Percentiles rank a stretch among this genome's conserved stretches.
phyloP scores from a whole-genome alignment of 2,888 invertebrate species.

The Diogma glabrata region DNA sequence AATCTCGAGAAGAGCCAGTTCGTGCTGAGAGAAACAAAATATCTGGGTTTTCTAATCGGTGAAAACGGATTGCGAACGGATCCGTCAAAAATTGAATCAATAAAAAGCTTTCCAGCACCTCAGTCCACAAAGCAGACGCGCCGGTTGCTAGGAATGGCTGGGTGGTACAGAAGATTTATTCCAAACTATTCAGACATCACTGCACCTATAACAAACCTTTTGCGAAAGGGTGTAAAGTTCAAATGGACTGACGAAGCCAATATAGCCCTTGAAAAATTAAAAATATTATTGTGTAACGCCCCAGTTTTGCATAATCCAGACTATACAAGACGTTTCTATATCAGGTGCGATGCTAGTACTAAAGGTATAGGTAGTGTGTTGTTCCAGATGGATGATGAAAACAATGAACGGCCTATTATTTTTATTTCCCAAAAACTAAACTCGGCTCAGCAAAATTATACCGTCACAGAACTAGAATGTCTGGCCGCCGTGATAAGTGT shows the following conservation, averaged over 20 bases:
- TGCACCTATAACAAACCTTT: conserved; percentile 5
- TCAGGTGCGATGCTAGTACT: conserved; percentile 16
- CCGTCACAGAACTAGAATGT: conserved; percentile 9
- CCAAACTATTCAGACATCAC: conserved; percentile 18
- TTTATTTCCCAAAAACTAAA: no score
- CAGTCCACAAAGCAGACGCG: background rate
- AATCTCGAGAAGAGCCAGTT: no score
- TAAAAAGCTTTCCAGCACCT: background rate
- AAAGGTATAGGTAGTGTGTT: background rate
- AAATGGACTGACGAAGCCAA: conserved; percentile 19
- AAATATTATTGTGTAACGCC: no score
- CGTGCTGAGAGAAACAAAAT: no score
- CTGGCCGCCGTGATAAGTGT: conserved; percentile 7
- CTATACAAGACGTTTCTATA: conserved; percentile 35
- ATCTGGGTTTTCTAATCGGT: no score
- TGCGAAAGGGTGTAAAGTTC: background rate
- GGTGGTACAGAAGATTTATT: conserved; percentile 5
- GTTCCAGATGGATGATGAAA: no score
- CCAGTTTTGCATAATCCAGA: no score
- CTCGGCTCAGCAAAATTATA: no score
- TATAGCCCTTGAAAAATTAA: no score
- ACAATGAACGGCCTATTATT: no score
- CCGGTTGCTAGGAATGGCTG: background rate
- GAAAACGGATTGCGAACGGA: background rate
- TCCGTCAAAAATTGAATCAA: background rate